phyloP scores from a whole-genome alignment of 2,797 vertebrate genomes.

The Knipowitschia caucasica region DNA sequence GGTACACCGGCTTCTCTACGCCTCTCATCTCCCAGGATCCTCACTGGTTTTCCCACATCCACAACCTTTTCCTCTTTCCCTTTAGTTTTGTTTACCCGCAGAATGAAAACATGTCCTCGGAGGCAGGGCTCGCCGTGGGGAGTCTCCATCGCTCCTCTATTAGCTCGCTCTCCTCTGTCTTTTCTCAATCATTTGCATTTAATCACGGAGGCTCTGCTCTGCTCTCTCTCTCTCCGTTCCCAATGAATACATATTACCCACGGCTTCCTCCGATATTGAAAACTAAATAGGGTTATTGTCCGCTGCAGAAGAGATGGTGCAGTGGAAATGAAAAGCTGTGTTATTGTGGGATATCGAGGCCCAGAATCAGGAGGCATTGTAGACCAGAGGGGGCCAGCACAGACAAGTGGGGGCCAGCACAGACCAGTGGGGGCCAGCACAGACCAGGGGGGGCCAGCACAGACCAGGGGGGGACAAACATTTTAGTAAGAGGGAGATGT shows the following conservation, averaged over 20 bases:
- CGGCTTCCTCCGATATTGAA: neutral
- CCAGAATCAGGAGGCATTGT: neutral
- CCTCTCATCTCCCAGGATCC: no score
- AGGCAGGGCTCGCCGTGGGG: neutral
- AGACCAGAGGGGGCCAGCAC: neutral
- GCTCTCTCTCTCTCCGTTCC: neutral
- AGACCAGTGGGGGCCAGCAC: no score
- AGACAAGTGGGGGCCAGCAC: no score
- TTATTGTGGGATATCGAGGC: neutral
- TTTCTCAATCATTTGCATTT: constrained; percentile 6
- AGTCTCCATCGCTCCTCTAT: constrained; percentile 10
- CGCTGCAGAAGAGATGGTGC: neutral
- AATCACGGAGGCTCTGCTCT: neutral
- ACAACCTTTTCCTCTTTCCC: neutral
- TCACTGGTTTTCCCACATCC: neutral
- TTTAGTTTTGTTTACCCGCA: constrained; percentile 20
- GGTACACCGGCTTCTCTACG: no score
- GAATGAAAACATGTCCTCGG: constrained; percentile 7
- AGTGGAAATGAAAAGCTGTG: neutral
- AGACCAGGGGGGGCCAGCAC: no score
- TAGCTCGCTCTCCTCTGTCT: neutral
- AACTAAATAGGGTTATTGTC: constrained; percentile 3
- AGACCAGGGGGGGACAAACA: no score
- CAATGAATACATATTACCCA: constrained; percentile 5
- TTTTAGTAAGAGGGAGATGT: no score